Evolutionary conservation across 2,113 vertebrate genomes (phyloP).

Genomic region (Macquaria ambigua): DNA sequence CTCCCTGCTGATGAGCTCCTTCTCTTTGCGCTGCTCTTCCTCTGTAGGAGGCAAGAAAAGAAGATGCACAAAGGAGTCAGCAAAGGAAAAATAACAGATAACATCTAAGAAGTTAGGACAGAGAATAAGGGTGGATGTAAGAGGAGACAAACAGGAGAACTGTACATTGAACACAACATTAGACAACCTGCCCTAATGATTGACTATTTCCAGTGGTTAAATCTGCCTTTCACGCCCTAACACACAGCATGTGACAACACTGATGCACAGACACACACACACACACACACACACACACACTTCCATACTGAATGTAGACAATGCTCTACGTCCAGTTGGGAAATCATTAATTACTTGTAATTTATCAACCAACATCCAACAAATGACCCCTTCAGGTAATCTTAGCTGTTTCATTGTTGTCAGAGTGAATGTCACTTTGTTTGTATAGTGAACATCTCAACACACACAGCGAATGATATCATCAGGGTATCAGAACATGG

Average conservation of each 20-base stretch:
- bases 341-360: slow-evolving; percentile 4
- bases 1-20: slow-evolving; percentile 86
- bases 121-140: background rate
- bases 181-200: background rate
- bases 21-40: slow-evolving; percentile 88
- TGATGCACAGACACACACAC: background rate
- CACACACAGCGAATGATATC: slow-evolving; percentile 60
- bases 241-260: background rate
- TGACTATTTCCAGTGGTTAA: background rate
- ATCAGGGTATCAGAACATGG: slow-evolving; percentile 38
- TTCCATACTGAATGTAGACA: background rate
- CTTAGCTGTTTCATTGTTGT: background rate
- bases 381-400: background rate
- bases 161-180: background rate
- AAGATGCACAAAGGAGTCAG: background rate
- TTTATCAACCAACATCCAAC: background rate
- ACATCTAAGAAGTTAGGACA: background rate
- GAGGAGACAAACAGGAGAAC: background rate
- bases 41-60: slow-evolving; percentile 79
- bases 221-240: background rate
- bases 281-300: background rate
- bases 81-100: background rate
- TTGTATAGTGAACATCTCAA: background rate
- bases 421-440: slow-evolving; percentile 14
- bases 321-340: background rate